Evolutionary conservation across 2,113 vertebrate genomes (phyloP).

Genomic region (Arizona elegans): DNA sequence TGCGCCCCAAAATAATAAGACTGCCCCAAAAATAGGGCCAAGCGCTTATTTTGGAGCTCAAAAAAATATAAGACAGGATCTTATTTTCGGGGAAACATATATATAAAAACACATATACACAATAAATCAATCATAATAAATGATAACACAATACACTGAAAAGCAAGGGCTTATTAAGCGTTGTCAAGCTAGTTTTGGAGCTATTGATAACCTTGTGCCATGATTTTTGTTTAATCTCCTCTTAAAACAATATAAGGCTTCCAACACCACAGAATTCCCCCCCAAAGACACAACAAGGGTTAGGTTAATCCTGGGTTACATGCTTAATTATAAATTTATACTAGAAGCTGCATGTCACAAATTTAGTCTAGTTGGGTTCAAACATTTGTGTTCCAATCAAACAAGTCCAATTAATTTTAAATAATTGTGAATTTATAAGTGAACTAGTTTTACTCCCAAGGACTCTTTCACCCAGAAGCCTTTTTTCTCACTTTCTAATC

Average conservation of each 20-base stretch:
- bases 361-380: not conserved
- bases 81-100: no score
- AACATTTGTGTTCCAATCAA: not conserved
- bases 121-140: not conserved
- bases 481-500: not conserved
- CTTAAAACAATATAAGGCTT: not conserved
- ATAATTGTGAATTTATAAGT: not conserved
- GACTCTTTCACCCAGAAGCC: not conserved
- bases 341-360: not conserved
- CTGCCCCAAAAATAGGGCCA: no score
- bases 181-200: not conserved
- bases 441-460: not conserved
- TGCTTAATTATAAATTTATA: not conserved
- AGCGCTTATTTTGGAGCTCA: no score
- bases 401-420: not conserved
- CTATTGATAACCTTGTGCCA: not conserved
- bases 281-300: not conserved
- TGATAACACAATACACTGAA: not conserved
- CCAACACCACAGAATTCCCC: not conserved
- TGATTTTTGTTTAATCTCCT: not conserved
- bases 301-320: not conserved
- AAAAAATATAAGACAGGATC: no score
- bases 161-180: not conserved
- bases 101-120: no score
- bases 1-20: no score